Evolutionary conservation across 2,888 invertebrate genomes (phyloP).

Genomic region (Brachypalpus laphriformis): DNA sequence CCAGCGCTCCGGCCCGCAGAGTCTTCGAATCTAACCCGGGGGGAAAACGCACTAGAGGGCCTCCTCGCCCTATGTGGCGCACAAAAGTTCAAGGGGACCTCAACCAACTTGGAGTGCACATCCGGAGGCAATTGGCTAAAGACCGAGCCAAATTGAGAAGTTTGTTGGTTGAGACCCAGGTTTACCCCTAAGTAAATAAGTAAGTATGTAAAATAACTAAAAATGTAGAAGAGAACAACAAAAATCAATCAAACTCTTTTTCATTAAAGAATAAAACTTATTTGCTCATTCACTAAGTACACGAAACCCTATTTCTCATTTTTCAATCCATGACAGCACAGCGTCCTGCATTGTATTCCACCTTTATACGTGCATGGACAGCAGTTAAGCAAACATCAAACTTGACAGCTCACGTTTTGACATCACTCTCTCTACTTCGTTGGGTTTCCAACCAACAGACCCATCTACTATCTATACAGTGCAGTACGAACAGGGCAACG

Average conservation of each 20-base stretch:
- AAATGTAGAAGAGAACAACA: too few relatives aligned
- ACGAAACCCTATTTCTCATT: not conserved
- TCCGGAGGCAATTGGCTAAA: too few relatives aligned
- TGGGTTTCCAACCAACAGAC: slow-evolving; percentile 32
- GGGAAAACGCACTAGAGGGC: too few relatives aligned
- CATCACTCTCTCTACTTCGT: slow-evolving; percentile 42
- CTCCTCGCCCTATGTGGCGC: too few relatives aligned
- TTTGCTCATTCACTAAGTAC: not conserved
- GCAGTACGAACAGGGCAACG: not conserved
- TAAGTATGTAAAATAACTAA: too few relatives aligned
- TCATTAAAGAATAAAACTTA: slow-evolving; percentile 8
- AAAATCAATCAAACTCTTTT: not conserved
- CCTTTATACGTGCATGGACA: slow-evolving; percentile 51
- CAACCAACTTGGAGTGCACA: too few relatives aligned
- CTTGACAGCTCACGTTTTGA: slow-evolving; percentile 60
- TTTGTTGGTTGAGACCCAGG: too few relatives aligned
- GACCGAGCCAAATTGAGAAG: too few relatives aligned
- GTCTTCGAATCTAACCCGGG: too few relatives aligned
- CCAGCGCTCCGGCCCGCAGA: too few relatives aligned
- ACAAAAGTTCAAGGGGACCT: too few relatives aligned
- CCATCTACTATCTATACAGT: slow-evolving; percentile 7
- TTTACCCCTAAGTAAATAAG: too few relatives aligned
- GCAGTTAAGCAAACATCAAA: slow-evolving; percentile 48
- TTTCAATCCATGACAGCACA: slow-evolving; percentile 55
- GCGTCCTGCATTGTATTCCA: slow-evolving; percentile 36